Percentiles rank a stretch among this genome's conserved stretches.
These are phyloP conservation scores for Carcinoscorpius rotundicauda DNA, from an alignment of 1,140 invertebrate species.

Conservation along the genomic window DNA sequence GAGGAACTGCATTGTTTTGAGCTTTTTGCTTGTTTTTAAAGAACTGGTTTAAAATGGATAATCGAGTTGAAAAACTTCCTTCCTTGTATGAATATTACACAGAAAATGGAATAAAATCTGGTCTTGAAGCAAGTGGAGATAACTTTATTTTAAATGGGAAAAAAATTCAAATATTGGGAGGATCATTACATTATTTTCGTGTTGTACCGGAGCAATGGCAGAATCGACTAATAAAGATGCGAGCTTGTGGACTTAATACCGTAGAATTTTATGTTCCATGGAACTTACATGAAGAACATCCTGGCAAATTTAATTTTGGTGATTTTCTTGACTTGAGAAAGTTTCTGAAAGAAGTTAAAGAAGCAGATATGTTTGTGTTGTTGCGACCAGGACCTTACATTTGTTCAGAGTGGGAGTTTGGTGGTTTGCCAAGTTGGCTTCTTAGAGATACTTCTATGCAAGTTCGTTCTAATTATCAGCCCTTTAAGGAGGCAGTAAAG, in stretches of 20 bases:
- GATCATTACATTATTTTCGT: conserved; percentile 40
- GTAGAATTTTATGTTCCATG: conserved; percentile 39
- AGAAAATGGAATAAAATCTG: conserved; percentile 7
- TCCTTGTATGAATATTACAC: conserved; percentile 9
- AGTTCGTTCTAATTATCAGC: conserved; percentile 15
- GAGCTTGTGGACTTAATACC: conserved; percentile 38
- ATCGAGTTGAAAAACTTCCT: no score
- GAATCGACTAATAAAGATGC: conserved; percentile 37
- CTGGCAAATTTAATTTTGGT: conserved; percentile 24
- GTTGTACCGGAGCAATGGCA: conserved; percentile 37
- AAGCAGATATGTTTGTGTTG: conserved; percentile 36
- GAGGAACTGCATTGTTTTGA: no score
- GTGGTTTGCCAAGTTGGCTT: conserved; percentile 35
- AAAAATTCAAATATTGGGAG: conserved; percentile 39
- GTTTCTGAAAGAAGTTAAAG: conserved; percentile 35
- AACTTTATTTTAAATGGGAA: conserved; percentile 39
- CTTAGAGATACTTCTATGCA: conserved; percentile 15
- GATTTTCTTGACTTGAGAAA: conserved; percentile 28
- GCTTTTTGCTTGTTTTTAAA: no score
- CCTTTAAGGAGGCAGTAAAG: conserved; percentile 30
- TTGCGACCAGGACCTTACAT: conserved; percentile 40
- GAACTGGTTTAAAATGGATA: no score
- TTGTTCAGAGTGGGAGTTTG: conserved; percentile 41
- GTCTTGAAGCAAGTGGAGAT: conserved; percentile 18
- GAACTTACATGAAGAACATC: conserved; percentile 37